Evolutionary conservation across 1,140 invertebrate species (phyloP).

Genomic region (Euwallacea similis): DNA sequence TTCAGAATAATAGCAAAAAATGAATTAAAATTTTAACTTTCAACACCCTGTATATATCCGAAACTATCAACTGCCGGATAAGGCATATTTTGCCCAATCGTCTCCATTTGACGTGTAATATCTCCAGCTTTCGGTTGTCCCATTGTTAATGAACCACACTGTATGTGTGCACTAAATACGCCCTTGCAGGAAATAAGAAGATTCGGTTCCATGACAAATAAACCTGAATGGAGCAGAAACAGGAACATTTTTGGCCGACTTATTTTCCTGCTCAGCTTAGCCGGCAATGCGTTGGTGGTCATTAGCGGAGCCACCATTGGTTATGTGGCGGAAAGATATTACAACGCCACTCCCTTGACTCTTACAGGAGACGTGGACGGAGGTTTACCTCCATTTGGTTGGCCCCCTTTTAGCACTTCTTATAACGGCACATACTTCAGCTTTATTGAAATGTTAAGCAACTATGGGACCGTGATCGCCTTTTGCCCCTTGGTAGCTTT

Average conservation of each 20-base stretch:
- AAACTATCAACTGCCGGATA: too few relatives aligned
- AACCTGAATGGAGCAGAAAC: conserved; percentile 55
- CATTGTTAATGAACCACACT: not conserved
- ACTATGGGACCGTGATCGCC: conserved; percentile 69
- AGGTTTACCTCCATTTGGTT: conserved; percentile 64
- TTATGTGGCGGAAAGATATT: conserved; percentile 59
- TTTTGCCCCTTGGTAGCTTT: conserved; percentile 79
- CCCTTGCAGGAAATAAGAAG: conserved; percentile 69
- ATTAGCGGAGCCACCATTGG: conserved; percentile 69
- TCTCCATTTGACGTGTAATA: too few relatives aligned
- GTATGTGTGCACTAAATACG: not conserved
- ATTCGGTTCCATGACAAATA: conserved; percentile 51
- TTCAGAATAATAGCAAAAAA: too few relatives aligned
- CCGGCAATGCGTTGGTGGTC: conserved; percentile 77
- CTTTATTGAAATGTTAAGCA: conserved; percentile 65
- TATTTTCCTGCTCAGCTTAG: conserved; percentile 56
- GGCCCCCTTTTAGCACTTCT: conserved; percentile 64
- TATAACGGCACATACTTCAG: conserved; percentile 61
- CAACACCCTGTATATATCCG: too few relatives aligned
- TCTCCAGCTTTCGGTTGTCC: too few relatives aligned
- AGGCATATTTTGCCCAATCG: too few relatives aligned
- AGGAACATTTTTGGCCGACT: conserved; percentile 56
- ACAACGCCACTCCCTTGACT: conserved; percentile 59
- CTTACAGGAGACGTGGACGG: conserved; percentile 68
- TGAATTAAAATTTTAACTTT: too few relatives aligned